These are phyloP conservation scores for Lonchura striata DNA, from an alignment of 2,113 vertebrate species.

Conservation along the genomic window DNA sequence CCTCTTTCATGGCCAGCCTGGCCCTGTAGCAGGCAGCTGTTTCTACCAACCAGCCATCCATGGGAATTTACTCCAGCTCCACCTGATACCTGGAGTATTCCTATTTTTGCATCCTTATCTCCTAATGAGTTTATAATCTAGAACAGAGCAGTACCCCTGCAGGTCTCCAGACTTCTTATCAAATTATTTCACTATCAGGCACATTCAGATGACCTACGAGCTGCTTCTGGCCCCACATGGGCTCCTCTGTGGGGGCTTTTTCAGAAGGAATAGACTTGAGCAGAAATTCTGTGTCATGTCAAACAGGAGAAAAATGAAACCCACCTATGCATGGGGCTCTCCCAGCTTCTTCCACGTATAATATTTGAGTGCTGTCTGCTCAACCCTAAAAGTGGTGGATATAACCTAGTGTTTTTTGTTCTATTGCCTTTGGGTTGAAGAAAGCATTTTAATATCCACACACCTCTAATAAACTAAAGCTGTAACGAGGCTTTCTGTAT, in stretches of 20 bases:
- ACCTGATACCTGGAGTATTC: constrained; percentile 23
- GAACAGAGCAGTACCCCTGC: background rate
- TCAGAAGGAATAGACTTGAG: background rate
- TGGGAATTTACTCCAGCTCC: constrained; percentile 9
- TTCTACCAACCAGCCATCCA: background rate
- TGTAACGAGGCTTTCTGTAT: background rate
- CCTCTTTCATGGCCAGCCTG: background rate
- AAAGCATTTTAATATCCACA: background rate
- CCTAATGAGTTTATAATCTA: constrained; percentile 37
- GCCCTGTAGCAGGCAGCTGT: background rate
- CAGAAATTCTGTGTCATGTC: background rate
- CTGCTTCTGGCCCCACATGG: background rate
- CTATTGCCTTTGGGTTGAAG: constrained; percentile 17
- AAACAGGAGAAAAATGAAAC: fast-evolving
- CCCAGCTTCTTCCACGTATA: background rate
- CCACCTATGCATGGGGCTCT: background rate
- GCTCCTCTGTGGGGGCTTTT: background rate
- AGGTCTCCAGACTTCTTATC: background rate
- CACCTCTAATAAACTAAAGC: background rate
- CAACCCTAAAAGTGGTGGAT: background rate
- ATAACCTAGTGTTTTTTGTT: constrained; percentile 10
- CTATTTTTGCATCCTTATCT: constrained; percentile 25
- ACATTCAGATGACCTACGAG: background rate
- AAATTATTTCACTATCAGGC: background rate
- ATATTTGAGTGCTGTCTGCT: background rate